Conservation (phyloP, 1,140 invertebrate species). For the Penaeus japonicus region DNA sequence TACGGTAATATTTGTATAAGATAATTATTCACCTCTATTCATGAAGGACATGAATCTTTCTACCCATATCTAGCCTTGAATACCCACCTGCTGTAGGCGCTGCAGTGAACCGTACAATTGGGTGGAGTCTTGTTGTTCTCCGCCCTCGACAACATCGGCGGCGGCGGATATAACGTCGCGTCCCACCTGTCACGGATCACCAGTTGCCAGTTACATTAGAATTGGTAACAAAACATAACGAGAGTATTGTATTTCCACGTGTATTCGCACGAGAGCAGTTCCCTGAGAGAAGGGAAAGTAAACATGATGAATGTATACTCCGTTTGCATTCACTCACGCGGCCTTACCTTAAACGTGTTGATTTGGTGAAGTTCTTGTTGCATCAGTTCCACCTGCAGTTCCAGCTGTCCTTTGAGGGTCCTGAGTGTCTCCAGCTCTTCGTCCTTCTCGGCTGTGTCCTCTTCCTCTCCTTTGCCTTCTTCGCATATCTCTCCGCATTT, state of each 20-base stretch:
- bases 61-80: too few species aligned
- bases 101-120: slow-evolving; percentile 44
- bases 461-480: not conserved
- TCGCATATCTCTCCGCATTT: not conserved
- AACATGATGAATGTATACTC: not conserved
- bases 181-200: slow-evolving; percentile 9
- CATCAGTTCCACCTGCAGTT: slow-evolving; percentile 26
- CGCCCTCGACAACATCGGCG: not conserved
- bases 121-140: slow-evolving; percentile 16
- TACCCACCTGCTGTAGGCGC: slow-evolving; percentile 38
- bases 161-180: slow-evolving; percentile 33
- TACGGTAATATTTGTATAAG: too few species aligned
- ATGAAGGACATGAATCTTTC: too few species aligned
- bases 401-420: slow-evolving; percentile 13
- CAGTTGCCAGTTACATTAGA: not conserved
- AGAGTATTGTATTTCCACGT: too few species aligned
- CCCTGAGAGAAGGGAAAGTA: not conserved
- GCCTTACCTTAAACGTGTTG: slow-evolving; percentile 39
- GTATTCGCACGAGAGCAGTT: not conserved
- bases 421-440: slow-evolving; percentile 31
- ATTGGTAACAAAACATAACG: too few species aligned
- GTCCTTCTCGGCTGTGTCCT: not conserved
- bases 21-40: too few species aligned
- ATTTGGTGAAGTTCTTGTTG: slow-evolving; percentile 40
- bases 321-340: not conserved